Conservation (phyloP, 2,113 vertebrate genomes). For the Theristicus caerulescens region DNA sequence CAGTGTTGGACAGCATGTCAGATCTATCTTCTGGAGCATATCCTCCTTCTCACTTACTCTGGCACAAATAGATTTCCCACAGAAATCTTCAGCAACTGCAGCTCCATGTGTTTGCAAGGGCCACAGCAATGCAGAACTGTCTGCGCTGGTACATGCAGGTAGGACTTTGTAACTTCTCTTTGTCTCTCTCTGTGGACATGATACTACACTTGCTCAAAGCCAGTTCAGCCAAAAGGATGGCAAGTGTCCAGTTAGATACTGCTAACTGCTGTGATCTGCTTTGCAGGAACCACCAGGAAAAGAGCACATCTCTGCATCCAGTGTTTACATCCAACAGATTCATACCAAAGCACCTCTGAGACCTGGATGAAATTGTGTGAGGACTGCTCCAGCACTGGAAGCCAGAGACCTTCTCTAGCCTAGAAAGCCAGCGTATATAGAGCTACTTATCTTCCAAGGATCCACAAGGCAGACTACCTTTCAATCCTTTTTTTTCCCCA, state of each 20-base stretch:
- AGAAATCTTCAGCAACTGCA: not conserved
- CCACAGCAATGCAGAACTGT: not conserved
- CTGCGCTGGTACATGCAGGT: fast-evolving
- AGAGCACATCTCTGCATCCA: not conserved
- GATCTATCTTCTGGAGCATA: not conserved
- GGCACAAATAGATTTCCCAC: not conserved
- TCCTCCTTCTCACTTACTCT: not conserved
- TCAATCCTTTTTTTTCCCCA: not conserved
- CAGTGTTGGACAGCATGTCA: not conserved
- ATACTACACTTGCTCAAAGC: not conserved
- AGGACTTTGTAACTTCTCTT: not conserved
- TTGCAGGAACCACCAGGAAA: not conserved
- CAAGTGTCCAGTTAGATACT: not conserved
- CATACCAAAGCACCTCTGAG: not conserved
- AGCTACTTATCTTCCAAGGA: not conserved
- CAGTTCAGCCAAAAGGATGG: not conserved
- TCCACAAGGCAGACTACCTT: not conserved
- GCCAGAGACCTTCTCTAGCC: not conserved
- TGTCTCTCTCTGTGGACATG: not conserved
- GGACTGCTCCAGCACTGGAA: not conserved
- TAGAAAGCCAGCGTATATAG: not conserved
- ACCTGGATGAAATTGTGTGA: not conserved
- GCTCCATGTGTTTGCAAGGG: not conserved
- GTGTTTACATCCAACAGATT: not conserved
- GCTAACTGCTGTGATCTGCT: not conserved